Evolutionary conservation across 2,797 vertebrate genomes (phyloP), one percentile per base, ranked within the genome.

Genomic region (Oreortyx pictus): DNA sequence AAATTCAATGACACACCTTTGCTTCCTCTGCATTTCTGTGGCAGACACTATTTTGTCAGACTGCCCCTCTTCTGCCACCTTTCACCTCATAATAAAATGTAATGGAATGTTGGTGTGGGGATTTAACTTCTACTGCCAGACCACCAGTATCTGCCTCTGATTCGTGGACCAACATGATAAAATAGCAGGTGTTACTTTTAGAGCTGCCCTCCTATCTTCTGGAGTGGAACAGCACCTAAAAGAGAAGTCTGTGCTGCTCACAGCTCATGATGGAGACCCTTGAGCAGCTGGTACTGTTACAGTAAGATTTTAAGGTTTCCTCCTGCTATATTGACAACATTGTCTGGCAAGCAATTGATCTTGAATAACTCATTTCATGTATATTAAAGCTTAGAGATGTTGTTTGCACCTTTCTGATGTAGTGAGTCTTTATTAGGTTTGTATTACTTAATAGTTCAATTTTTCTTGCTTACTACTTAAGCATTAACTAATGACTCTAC

Each of bases 271-370:
- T 33, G 19, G 39, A 85, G 52, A 25, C 31, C 44, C 14, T 54
- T 76, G 82, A 82, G 22, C 50, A n/a, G 17, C 46, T 41, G 47
- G 18, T 25, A 35, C 50, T 54, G 61, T 60, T 52, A 31, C 4
- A 46, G 57, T 20, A 41, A 66, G 41, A 62, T 49, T 47, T 76
- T 66, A 61, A 80, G 72, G 29, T 35, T 72, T 10, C 15, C 35
- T 6, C 27, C 6, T 0, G 0, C 50, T 46, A 15, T 19, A 67
- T 14, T 50, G 64, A 25, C 54, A 86, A 18, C 5, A 6, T 12
- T 74, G 54, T 29, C 66, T 41, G 18, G 35, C 56, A 54, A 64
- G 39, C 67, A 73, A 37, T 72, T 27, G 39, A 7, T 61, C 14
- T n/a, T 41, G 56, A 3, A 29, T 35, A 35, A 33, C 33, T 62